These are phyloP conservation scores for Phoenicopterus ruber DNA, from an alignment of 2,113 vertebrate species.

Conservation along the genomic window DNA sequence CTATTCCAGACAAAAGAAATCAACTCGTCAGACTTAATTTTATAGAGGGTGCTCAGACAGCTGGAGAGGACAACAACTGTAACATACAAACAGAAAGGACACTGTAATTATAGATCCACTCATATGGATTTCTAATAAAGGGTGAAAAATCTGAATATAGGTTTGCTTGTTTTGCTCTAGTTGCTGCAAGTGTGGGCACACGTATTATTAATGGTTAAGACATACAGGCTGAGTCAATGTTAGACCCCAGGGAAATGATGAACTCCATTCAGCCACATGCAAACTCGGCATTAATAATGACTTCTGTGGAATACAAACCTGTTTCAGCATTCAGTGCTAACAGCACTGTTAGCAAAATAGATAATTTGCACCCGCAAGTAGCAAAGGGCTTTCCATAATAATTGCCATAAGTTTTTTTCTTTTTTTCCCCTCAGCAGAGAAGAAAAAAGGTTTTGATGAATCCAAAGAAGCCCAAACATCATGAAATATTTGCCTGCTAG, in stretches of 20 bases:
- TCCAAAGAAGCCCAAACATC: not conserved
- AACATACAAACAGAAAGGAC: not conserved
- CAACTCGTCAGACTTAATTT: not conserved
- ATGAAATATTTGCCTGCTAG: not conserved
- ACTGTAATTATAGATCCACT: not conserved
- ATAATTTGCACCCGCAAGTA: not conserved
- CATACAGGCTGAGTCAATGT: not conserved
- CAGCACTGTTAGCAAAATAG: not conserved
- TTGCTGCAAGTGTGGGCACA: not conserved
- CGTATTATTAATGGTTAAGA: slow-evolving; percentile 7
- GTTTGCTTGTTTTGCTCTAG: not conserved
- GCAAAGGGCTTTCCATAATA: not conserved
- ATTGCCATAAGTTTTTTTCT: not conserved
- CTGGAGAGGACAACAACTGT: not conserved
- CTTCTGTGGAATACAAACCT: not conserved
- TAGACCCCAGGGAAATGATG: not conserved
- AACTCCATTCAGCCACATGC: not conserved
- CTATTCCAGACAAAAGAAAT: not conserved
- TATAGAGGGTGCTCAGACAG: not conserved
- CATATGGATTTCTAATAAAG: not conserved
- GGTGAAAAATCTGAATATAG: not conserved
- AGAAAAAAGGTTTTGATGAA: not conserved
- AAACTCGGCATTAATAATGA: not conserved
- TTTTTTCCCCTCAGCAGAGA: not conserved
- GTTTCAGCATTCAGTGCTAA: not conserved